A percentile compares a stretch with the other conserved stretches of the same genome.
Evolutionary conservation across 2,888 invertebrate species (phyloP).

Genomic region (Diarsia brunnea): DNA sequence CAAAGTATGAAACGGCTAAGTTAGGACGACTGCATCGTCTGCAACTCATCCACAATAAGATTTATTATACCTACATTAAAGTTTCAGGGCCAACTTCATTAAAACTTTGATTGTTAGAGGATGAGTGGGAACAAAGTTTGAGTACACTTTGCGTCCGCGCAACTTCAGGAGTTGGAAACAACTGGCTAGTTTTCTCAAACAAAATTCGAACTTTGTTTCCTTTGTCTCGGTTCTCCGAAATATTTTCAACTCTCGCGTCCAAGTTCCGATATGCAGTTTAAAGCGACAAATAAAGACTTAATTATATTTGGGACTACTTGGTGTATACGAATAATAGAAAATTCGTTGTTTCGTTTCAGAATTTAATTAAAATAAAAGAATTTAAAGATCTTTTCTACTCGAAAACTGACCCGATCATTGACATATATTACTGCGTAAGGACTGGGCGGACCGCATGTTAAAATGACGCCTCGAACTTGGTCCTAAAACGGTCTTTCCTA

Average conservation of each 20-base stretch:
- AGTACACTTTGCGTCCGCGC: background rate
- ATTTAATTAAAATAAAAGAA: background rate
- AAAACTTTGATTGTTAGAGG: slow-evolving; percentile 22
- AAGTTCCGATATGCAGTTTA: background rate
- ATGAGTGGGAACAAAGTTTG: slow-evolving; percentile 1
- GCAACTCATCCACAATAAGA: slow-evolving; percentile 6
- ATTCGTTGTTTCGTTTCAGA: background rate
- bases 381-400: background rate
- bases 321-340: background rate
- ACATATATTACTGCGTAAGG: too few relatives aligned
- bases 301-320: background rate
- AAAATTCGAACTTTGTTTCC: slow-evolving; percentile 10
- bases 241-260: background rate
- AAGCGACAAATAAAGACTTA: background rate
- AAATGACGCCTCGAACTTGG: too few relatives aligned
- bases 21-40: slow-evolving; percentile 3
- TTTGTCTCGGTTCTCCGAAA: background rate
- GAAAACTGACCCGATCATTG: too few relatives aligned
- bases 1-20: background rate
- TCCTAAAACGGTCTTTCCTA: too few relatives aligned
- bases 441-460: too few relatives aligned
- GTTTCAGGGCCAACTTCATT: background rate
- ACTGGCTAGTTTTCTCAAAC: slow-evolving; percentile 20
- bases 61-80: slow-evolving; percentile 9
- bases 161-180: slow-evolving; percentile 2